Percentiles rank a stretch among this genome's conserved stretches.
Conservation (phyloP, 2,888 invertebrate genomes). For the Silvanus unidentatus region DNA sequence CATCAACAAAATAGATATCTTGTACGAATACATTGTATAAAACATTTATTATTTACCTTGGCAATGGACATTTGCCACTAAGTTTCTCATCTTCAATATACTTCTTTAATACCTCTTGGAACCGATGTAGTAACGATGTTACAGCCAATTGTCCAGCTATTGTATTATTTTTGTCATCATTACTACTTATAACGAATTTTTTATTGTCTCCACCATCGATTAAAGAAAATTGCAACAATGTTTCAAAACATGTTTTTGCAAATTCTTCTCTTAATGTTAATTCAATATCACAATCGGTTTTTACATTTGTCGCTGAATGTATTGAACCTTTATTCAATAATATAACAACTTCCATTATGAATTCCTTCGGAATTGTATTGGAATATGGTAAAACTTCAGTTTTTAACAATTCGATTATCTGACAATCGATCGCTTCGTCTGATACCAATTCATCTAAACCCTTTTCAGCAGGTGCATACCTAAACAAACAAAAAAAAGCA, state of each 20-base stretch:
- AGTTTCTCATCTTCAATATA: conserved; percentile 80
- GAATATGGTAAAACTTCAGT: conserved; percentile 79
- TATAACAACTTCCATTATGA: conserved; percentile 76
- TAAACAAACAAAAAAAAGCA: conserved; percentile 21
- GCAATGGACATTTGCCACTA: conserved; percentile 79
- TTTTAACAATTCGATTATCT: conserved; percentile 73
- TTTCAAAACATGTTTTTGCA: conserved; percentile 94
- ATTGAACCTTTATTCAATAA: conserved; percentile 82
- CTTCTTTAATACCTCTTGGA: conserved; percentile 84
- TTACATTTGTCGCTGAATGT: conserved; percentile 64
- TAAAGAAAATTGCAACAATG: conserved; percentile 86
- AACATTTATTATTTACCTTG: conserved; percentile 52
- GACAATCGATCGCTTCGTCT: conserved; percentile 77
- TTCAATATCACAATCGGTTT: conserved; percentile 72
- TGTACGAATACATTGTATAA: too few species aligned
- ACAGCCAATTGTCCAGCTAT: conserved; percentile 76
- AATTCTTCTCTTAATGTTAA: conserved; percentile 87
- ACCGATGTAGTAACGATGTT: conserved; percentile 84
- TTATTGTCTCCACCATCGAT: conserved; percentile 66
- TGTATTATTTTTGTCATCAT: conserved; percentile 48
- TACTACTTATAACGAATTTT: conserved; percentile 35
- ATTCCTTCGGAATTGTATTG: conserved; percentile 69
- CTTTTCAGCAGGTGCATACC: conserved; percentile 52
- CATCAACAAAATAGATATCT: too few species aligned
- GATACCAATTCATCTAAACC: conserved; percentile 56